Evolutionary conservation across 2,888 invertebrate genomes (phyloP).

Genomic region (Rhamnusium bicolor): DNA sequence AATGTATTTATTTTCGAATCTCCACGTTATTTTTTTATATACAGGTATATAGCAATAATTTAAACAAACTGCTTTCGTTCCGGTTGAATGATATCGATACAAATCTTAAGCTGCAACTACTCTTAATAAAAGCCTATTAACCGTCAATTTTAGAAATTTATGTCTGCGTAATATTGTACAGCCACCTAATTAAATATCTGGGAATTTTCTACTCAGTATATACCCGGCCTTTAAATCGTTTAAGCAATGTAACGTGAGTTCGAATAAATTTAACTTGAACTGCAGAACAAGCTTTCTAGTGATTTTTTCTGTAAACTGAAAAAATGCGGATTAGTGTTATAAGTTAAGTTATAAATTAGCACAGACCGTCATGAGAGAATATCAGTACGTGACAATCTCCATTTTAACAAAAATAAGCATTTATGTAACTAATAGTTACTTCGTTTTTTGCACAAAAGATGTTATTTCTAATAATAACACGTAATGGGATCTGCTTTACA

Average conservation of each 20-base stretch:
- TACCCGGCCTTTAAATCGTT: neutral
- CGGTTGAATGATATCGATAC: neutral
- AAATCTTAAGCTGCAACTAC: conserved; percentile 11
- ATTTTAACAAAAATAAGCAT: neutral
- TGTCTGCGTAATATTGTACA: neutral
- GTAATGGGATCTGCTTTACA: neutral
- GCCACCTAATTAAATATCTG: neutral
- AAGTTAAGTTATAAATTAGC: too few relatives aligned
- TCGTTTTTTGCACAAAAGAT: too few relatives aligned
- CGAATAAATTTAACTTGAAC: conserved; percentile 6
- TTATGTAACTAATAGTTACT: neutral
- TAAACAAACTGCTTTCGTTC: conserved; percentile 5
- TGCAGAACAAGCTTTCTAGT: neutral
- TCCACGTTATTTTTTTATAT: too few relatives aligned
- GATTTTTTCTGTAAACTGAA: neutral
- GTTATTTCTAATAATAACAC: neutral
- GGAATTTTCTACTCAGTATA: neutral
- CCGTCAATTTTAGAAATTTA: neutral
- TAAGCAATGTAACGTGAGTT: conserved; percentile 1
- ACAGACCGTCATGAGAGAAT: neutral
- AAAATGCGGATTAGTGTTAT: neutral
- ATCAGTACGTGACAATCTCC: conserved; percentile 3
- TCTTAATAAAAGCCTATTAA: conserved; percentile 4
- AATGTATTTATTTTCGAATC: neutral
- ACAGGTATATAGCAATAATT: neutral